Conservation (phyloP, 2,888 invertebrate species). For the Eilema depressum region DNA sequence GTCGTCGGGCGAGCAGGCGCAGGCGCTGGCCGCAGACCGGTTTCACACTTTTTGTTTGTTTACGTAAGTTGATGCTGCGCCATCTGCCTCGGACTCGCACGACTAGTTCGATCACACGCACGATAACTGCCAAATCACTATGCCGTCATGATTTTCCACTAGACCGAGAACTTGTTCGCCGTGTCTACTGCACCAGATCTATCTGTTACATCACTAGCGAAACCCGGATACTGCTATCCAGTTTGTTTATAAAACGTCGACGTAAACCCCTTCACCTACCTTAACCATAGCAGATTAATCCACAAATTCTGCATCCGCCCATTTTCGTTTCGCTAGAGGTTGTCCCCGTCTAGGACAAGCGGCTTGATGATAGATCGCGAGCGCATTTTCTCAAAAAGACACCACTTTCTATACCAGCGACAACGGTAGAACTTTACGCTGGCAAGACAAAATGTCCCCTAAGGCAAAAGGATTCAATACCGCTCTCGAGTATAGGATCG, state of each 20-base stretch:
- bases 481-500: not conserved
- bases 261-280: not conserved
- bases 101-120: slow-evolving; percentile 31
- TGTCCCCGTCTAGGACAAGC: not conserved
- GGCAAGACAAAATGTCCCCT: not conserved
- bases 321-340: not conserved
- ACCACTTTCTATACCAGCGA: too few relatives aligned
- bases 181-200: slow-evolving; percentile 2
- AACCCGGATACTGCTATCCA: not conserved
- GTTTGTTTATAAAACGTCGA: not conserved
- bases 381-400: not conserved
- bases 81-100: slow-evolving; percentile 13
- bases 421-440: too few relatives aligned
- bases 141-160: not conserved
- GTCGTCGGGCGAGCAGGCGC: not conserved
- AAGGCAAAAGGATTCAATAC: not conserved
- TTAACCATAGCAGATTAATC: not conserved
- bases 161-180: slow-evolving; percentile 7
- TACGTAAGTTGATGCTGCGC: slow-evolving; percentile 19
- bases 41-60: slow-evolving; percentile 31
- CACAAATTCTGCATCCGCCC: not conserved
- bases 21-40: slow-evolving; percentile 20
- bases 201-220: not conserved
- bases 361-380: not conserved
- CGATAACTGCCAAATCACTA: slow-evolving; percentile 31